Percentiles rank a stretch among this genome's conserved stretches.
Evolutionary conservation across 2,888 invertebrate genomes (phyloP).

Genomic region (Mythimna lalbum): DNA sequence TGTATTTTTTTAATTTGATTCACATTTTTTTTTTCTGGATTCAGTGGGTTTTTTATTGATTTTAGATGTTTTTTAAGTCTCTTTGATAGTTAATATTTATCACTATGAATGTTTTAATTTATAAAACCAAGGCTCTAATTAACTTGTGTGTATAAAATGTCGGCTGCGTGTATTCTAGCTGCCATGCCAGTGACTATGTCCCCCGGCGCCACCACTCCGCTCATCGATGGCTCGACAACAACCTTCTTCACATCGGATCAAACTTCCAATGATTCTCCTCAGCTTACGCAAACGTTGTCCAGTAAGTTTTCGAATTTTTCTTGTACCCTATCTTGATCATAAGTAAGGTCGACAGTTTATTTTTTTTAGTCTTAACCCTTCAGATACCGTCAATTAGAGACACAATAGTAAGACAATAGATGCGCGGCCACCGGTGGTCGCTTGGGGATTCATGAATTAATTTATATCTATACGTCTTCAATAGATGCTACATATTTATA

Average conservation of each 20-base stretch:
- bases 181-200: conserved; percentile 88
- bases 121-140: no score
- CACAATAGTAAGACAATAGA: no score
- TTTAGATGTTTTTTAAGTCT: conserved; percentile 4
- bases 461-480: no score
- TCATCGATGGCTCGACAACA: conserved; percentile 83
- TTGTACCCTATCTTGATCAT: neutral
- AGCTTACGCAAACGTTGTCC: conserved; percentile 83
- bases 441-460: no score
- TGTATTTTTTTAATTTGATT: conserved; percentile 66
- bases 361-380: no score
- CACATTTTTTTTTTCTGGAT: conserved; percentile 55
- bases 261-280: conserved; percentile 80
- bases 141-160: neutral
- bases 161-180: conserved; percentile 73
- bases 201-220: conserved; percentile 84
- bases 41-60: conserved; percentile 37
- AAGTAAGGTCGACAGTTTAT: no score
- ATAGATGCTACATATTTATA: no score
- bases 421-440: no score
- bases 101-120: neutral
- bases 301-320: conserved; percentile 68
- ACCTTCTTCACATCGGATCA: conserved; percentile 86
- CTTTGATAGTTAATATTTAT: neutral
- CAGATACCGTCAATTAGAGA: no score